Evolutionary conservation across 2,113 vertebrate species (phyloP).

Genomic region (Prolemur simus): DNA sequence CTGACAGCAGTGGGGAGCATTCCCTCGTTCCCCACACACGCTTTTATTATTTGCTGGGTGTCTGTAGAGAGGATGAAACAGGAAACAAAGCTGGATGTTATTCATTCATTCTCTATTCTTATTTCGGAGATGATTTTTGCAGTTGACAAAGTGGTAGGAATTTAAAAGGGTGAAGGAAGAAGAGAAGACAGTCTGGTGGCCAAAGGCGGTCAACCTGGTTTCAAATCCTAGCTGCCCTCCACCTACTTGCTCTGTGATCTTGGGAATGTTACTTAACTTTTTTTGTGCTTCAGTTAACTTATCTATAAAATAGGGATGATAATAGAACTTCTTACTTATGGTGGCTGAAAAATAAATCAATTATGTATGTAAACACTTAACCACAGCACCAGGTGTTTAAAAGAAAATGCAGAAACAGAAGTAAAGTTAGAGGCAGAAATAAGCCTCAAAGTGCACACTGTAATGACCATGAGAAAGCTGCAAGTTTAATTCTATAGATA

Average conservation of each 20-base stretch:
- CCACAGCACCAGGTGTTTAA: background rate
- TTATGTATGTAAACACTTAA: background rate
- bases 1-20: background rate
- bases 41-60: background rate
- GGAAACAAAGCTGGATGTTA: background rate
- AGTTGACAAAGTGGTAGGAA: background rate
- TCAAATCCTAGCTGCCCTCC: background rate
- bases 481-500: background rate
- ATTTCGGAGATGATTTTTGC: constrained; percentile 6
- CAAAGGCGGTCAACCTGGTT: background rate
- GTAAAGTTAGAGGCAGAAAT: background rate
- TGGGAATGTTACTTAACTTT: background rate
- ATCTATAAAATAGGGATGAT: background rate
- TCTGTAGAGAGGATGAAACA: background rate
- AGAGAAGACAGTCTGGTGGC: background rate
- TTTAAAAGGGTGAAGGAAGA: background rate
- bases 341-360: background rate
- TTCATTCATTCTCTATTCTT: background rate
- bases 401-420: background rate
- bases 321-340: background rate
- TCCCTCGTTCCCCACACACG: rapidly evolving
- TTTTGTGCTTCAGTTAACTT: background rate
- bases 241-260: background rate
- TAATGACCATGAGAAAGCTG: background rate
- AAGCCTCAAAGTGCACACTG: background rate